Percentiles rank a stretch among this genome's conserved stretches.
phyloP scores from a whole-genome alignment of 2,888 invertebrate genomes.

The Sminthurides aquaticus region DNA sequence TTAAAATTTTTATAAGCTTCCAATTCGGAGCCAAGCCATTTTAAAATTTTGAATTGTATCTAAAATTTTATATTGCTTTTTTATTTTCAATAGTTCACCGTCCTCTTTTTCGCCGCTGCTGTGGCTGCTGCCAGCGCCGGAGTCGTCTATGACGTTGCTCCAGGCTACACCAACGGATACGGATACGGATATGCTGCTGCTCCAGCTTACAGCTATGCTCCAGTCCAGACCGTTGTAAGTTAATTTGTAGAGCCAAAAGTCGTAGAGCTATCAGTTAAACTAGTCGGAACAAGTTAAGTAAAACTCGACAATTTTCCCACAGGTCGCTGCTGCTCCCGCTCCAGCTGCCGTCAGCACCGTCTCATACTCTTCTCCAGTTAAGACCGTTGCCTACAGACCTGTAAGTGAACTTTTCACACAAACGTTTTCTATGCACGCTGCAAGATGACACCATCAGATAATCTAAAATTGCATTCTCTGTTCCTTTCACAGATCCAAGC shows the following conservation, averaged over 20 bases:
- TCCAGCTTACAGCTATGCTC: background rate
- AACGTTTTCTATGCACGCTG: too few species aligned
- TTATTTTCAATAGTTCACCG: constrained; percentile 8
- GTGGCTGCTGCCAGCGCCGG: constrained; percentile 4
- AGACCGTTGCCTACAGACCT: constrained; percentile 5
- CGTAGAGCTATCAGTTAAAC: too few species aligned
- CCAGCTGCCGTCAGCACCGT: constrained; percentile 12
- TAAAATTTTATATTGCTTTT: constrained; percentile 5
- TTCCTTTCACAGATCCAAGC: too few species aligned
- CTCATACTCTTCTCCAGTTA: constrained; percentile 13
- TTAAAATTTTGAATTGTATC: background rate
- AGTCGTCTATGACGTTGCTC: background rate
- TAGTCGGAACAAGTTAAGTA: too few species aligned
- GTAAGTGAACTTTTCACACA: background rate
- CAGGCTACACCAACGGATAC: background rate
- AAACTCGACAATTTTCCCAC: too few species aligned
- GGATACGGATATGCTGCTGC: constrained; percentile 12
- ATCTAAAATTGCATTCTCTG: too few species aligned
- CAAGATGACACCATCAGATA: too few species aligned
- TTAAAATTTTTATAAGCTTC: too few species aligned
- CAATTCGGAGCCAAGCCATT: background rate
- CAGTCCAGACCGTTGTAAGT: constrained; percentile 7
- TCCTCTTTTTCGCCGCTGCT: constrained; percentile 8
- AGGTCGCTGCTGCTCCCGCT: constrained; percentile 14
- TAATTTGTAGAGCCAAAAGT: too few species aligned